These are phyloP conservation scores for Megalonaias nervosa DNA, from an alignment of 1,140 invertebrate genomes.

Conservation along the genomic window DNA sequence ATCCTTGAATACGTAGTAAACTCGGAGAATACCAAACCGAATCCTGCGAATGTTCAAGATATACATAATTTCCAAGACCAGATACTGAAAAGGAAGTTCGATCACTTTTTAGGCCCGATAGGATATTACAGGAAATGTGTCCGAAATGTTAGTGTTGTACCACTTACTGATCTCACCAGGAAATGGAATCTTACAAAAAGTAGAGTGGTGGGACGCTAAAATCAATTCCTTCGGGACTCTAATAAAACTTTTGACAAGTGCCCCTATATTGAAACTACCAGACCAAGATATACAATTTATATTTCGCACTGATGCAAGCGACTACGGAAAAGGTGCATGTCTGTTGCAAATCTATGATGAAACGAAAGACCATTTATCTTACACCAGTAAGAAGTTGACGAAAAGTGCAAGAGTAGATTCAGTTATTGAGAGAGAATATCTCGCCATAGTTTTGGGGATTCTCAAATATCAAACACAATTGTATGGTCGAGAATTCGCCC, in stretches of 20 bases:
- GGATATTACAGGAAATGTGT: constrained; percentile 71
- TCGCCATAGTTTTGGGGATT: too few species aligned
- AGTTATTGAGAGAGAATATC: too few species aligned
- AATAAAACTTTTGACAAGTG: constrained; percentile 27
- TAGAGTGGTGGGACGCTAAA: constrained; percentile 26
- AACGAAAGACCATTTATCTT: too few species aligned
- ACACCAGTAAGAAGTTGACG: too few species aligned
- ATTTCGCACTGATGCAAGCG: constrained; percentile 11
- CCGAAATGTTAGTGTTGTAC: constrained; percentile 58
- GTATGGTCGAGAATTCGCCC: too few species aligned
- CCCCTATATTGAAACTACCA: constrained; percentile 47
- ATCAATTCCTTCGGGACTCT: constrained; percentile 24
- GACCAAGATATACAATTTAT: constrained; percentile 60
- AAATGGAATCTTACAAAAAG: constrained; percentile 20
- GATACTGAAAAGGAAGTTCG: constrained; percentile 20
- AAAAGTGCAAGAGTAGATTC: too few species aligned
- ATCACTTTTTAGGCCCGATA: constrained; percentile 68
- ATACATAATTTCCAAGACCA: not conserved
- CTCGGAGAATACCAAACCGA: constrained; percentile 13
- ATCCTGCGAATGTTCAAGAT: constrained; percentile 49
- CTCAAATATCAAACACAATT: too few species aligned
- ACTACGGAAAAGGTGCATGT: constrained; percentile 32
- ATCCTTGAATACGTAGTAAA: not conserved
- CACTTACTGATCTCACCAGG: constrained; percentile 45
- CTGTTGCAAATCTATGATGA: constrained; percentile 38